These are phyloP conservation scores for Pristiophorus japonicus DNA, from an alignment of 2,113 vertebrate genomes.

Conservation along the genomic window DNA sequence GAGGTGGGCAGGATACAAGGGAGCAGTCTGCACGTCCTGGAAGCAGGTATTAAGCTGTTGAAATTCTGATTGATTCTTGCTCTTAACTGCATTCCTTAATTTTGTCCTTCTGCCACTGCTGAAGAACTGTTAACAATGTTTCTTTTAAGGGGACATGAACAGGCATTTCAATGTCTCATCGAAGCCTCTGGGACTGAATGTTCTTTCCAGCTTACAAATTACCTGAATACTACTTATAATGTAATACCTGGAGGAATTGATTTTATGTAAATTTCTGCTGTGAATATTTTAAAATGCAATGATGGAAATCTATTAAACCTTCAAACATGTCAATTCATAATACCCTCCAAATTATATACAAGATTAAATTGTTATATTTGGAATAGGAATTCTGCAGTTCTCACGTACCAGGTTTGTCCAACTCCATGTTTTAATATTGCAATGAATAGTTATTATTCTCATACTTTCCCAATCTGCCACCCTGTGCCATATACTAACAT, in stretches of 20 bases:
- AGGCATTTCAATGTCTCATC: not conserved
- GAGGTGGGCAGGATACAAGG: not conserved
- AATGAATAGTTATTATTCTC: not conserved
- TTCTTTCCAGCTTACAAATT: not conserved
- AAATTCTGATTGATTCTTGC: not conserved
- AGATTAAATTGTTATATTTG: not conserved
- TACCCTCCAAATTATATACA: not conserved
- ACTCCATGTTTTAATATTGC: not conserved
- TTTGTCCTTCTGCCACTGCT: too few species aligned
- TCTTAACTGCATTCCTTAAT: not conserved
- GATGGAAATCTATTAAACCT: not conserved
- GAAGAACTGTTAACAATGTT: not conserved
- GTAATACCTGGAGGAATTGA: not conserved
- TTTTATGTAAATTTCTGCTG: not conserved
- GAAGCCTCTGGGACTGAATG: not conserved
- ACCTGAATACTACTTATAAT: not conserved
- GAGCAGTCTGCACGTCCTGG: not conserved
- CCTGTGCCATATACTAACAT: not conserved
- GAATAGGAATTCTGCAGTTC: not conserved
- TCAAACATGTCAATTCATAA: not conserved
- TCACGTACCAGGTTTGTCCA: not conserved
- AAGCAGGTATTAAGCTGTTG: slow-evolving; percentile 3
- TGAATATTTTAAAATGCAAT: not conserved
- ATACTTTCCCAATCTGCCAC: not conserved
- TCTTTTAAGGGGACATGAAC: not conserved